Evolutionary conservation across 2,888 invertebrate species (phyloP).

Genomic region (Euplexia lucipara): DNA sequence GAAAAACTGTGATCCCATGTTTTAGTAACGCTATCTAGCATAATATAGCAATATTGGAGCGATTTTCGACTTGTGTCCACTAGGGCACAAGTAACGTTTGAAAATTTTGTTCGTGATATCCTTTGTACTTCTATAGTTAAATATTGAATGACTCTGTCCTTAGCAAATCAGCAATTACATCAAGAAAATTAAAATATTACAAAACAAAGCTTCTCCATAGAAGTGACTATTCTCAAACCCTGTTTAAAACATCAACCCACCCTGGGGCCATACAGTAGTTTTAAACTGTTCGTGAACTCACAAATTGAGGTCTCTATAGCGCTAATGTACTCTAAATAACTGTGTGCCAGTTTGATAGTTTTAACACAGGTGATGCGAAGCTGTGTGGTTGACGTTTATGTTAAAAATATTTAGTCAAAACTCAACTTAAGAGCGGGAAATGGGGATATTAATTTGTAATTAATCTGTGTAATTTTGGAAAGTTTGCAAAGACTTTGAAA

Average conservation of each 20-base stretch:
- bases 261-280: conserved; percentile 71
- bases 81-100: too few relatives aligned
- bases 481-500: not conserved
- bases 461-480: not conserved
- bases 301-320: conserved; percentile 76
- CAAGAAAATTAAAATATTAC: conserved; percentile 1
- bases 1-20: too few relatives aligned
- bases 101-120: too few relatives aligned
- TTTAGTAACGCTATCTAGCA: too few relatives aligned
- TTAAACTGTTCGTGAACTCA: conserved; percentile 76
- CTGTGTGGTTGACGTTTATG: conserved; percentile 31
- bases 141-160: too few relatives aligned
- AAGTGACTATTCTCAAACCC: conserved; percentile 56
- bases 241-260: conserved; percentile 71
- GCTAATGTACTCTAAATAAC: conserved; percentile 72
- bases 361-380: conserved; percentile 59
- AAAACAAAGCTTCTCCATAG: conserved; percentile 49
- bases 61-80: too few relatives aligned
- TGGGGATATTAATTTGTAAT: not conserved
- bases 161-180: too few relatives aligned
- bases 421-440: conserved; percentile 10
- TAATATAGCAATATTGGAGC: too few relatives aligned
- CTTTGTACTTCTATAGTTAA: too few relatives aligned
- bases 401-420: conserved; percentile 23
- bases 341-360: conserved; percentile 65